Evolutionary conservation across 2,888 invertebrate species (phyloP).

Genomic region (Xestia rhomboidea): DNA sequence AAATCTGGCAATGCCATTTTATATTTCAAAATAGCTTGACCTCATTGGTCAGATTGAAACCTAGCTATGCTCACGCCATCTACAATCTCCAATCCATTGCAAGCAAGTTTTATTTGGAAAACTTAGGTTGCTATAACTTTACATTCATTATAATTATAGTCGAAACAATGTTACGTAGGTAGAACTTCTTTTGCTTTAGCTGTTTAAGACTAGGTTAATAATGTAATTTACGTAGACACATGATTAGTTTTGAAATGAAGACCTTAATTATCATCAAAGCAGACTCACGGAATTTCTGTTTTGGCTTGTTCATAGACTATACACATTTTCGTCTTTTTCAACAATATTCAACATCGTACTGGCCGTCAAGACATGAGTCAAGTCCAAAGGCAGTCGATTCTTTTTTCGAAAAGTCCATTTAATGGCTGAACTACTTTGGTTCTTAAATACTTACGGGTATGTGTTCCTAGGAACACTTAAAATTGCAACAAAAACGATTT

Average conservation of each 20-base stretch:
- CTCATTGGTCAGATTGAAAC: not conserved
- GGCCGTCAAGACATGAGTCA: not conserved
- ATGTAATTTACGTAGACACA: not conserved
- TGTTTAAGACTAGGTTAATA: not conserved
- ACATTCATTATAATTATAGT: not conserved
- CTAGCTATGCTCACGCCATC: not conserved
- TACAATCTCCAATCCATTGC: not conserved
- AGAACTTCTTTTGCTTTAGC: not conserved
- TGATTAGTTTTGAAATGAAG: not conserved
- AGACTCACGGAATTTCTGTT: not conserved
- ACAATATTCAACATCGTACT: not conserved
- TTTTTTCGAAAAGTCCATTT: slow-evolving; percentile 12
- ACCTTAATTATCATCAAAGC: not conserved
- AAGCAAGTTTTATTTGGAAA: not conserved
- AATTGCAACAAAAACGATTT: slow-evolving; percentile 46
- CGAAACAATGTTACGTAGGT: not conserved
- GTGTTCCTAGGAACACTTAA: slow-evolving; percentile 41
- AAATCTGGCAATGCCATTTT: not conserved
- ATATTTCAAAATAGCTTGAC: not conserved
- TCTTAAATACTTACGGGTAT: not conserved
- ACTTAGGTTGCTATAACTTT: not conserved
- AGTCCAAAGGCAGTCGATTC: not conserved
- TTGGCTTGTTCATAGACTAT: not conserved
- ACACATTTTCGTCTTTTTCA: not conserved
- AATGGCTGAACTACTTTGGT: slow-evolving; percentile 1